Conservation (phyloP, 1,140 invertebrate species). For the Ips nitidus region DNA sequence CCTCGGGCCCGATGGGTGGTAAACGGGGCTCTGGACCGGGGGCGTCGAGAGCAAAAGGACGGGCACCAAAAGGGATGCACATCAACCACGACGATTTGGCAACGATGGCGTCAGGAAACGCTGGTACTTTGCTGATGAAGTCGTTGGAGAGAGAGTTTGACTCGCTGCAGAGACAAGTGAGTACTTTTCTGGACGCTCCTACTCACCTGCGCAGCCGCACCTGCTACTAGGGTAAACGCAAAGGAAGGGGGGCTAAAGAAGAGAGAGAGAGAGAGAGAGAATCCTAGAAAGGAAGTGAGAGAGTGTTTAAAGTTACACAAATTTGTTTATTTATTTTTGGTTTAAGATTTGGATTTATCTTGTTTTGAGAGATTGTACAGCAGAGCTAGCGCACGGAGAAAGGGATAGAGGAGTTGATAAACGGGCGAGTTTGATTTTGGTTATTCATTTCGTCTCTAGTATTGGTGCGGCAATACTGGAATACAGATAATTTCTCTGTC, state of each 20-base stretch:
- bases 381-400: constrained; percentile 23
- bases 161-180: constrained; percentile 91
- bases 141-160: constrained; percentile 91
- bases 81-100: constrained; percentile 95
- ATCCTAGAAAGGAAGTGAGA: constrained; percentile 5
- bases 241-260: constrained; percentile 12
- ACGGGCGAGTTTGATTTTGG: neutral
- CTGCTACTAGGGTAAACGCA: constrained; percentile 2
- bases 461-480: neutral
- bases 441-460: constrained; percentile 8
- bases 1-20: constrained; percentile 61
- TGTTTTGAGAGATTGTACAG: constrained; percentile 17
- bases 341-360: neutral
- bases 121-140: constrained; percentile 73
- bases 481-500: constrained; percentile 21
- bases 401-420: constrained; percentile 4
- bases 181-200: constrained; percentile 48
- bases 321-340: constrained; percentile 21
- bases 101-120: constrained; percentile 74
- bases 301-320: neutral
- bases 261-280: constrained; percentile 7
- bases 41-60: constrained; percentile 81
- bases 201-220: constrained; percentile 18
- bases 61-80: constrained; percentile 94
- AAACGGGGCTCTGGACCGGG: constrained; percentile 56